phyloP scores from a whole-genome alignment of 1,140 invertebrate species.

The Fopius arisanus region DNA sequence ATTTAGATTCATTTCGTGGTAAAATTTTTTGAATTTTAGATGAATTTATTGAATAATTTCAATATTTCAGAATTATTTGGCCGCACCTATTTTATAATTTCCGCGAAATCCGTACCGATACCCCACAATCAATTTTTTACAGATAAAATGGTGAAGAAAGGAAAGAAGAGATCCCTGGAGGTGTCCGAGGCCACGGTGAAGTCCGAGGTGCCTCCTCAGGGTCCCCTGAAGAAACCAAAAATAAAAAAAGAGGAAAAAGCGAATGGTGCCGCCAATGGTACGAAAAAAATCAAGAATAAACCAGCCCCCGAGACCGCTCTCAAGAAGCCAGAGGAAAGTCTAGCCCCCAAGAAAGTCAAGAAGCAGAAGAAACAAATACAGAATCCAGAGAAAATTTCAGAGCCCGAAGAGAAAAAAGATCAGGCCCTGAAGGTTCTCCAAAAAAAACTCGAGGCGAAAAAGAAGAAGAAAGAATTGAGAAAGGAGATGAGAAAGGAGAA shows the following conservation, averaged over 20 bases:
- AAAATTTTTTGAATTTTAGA: too few species aligned
- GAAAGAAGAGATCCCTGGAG: neutral
- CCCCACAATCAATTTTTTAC: neutral
- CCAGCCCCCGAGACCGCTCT: neutral
- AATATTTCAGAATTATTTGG: neutral
- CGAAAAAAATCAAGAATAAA: neutral
- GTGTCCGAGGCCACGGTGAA: neutral
- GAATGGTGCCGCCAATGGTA: neutral
- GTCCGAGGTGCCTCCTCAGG: neutral
- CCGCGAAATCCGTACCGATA: neutral
- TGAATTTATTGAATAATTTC: too few species aligned
- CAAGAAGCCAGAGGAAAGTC: neutral
- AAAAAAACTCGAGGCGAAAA: neutral
- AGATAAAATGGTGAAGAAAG: neutral
- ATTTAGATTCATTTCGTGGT: too few species aligned
- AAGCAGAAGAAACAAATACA: neutral
- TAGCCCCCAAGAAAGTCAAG: neutral
- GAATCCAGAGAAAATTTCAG: neutral
- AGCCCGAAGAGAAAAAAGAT: neutral
- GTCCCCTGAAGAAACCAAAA: constrained; percentile 1
- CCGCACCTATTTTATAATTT: neutral
- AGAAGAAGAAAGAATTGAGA: constrained; percentile 22
- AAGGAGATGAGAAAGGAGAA: neutral
- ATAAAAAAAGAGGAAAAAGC: neutral
- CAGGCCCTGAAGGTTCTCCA: neutral